phyloP scores from a whole-genome alignment of 2,888 invertebrate species.

The Diplazon laetatorius region DNA sequence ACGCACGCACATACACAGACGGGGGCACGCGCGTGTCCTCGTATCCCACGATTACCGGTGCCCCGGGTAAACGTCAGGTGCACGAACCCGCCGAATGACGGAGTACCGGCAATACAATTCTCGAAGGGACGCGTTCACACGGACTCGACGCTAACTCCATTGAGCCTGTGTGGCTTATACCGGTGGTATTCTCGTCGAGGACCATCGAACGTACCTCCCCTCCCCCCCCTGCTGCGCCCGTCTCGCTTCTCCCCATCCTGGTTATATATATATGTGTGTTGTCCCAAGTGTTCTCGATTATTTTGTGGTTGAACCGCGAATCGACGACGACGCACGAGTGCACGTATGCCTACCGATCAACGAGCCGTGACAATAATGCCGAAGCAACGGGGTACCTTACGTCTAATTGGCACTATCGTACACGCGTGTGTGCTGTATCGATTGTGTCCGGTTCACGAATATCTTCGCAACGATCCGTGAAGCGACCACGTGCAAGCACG shows the following conservation, averaged over 20 bases:
- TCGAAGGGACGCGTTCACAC: slow-evolving; percentile 60
- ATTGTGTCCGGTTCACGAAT: no score
- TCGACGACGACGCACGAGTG: slow-evolving; percentile 38
- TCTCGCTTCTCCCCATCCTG: no score
- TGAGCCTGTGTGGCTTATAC: slow-evolving; percentile 9
- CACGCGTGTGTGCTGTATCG: no score
- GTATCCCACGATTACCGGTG: no score
- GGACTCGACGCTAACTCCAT: slow-evolving; percentile 33
- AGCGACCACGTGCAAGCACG: no score
- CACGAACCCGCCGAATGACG: slow-evolving; percentile 74
- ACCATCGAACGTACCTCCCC: no score
- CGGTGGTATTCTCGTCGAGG: neutral
- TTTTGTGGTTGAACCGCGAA: slow-evolving; percentile 67
- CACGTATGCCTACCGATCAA: neutral
- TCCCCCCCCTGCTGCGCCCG: no score
- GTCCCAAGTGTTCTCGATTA: slow-evolving; percentile 76
- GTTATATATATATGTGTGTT: no score
- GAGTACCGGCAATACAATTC: slow-evolving; percentile 75
- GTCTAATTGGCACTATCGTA: neutral
- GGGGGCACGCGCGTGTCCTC: slow-evolving; percentile 60
- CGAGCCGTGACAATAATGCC: neutral
- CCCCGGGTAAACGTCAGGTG: slow-evolving; percentile 80
- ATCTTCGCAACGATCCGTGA: neutral
- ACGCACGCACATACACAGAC: slow-evolving; percentile 11
- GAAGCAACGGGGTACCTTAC: neutral